These are phyloP conservation scores for Drosophila tropicalis DNA, from an alignment of 1,140 invertebrate genomes.

Conservation along the genomic window DNA sequence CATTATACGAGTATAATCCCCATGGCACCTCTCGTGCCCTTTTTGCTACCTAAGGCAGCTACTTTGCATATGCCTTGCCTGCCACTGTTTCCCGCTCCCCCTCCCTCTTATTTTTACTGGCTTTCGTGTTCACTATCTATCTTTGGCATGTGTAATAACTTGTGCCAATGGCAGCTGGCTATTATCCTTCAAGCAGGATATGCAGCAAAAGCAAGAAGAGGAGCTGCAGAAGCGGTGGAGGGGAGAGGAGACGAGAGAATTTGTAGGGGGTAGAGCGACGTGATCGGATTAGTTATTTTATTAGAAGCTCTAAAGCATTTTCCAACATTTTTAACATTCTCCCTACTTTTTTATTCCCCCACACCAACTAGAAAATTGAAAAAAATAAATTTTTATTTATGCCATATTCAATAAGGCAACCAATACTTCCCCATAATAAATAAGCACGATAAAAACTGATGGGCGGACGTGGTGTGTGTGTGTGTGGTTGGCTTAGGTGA, in stretches of 20 bases:
- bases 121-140: constrained; percentile 7
- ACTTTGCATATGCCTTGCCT: constrained; percentile 55
- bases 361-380: constrained; percentile 64
- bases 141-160: constrained; percentile 53
- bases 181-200: constrained; percentile 50
- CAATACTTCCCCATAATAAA: constrained; percentile 12
- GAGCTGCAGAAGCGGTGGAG: neutral
- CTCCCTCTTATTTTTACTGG: neutral
- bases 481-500: constrained; percentile 39
- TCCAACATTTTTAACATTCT: constrained; percentile 48
- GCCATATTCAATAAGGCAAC: constrained; percentile 59
- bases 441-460: constrained; percentile 70
- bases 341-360: constrained; percentile 4
- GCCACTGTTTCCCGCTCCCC: constrained; percentile 16
- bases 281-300: constrained; percentile 81
- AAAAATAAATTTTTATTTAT: constrained; percentile 66
- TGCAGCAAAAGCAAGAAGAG: neutral
- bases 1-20: neutral
- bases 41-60: constrained; percentile 21
- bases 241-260: neutral
- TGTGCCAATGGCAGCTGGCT: constrained; percentile 57
- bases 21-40: constrained; percentile 6
- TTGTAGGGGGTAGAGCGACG: constrained; percentile 42
- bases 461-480: constrained; percentile 42
- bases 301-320: constrained; percentile 74